These are phyloP conservation scores for Eupsilia transversa DNA, from an alignment of 2,888 invertebrate genomes.

Conservation along the genomic window DNA sequence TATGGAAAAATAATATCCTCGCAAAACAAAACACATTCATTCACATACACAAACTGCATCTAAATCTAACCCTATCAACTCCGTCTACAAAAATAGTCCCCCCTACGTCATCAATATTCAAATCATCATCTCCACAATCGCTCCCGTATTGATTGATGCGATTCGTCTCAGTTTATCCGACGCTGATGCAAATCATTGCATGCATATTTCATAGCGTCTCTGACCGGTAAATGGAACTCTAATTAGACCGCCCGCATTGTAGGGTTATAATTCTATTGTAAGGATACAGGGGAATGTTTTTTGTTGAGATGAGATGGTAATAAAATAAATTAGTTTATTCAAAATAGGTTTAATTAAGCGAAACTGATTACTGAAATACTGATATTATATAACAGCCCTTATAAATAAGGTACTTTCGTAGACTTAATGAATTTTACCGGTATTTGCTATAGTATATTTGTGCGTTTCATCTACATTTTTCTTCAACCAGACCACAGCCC, in stretches of 20 bases:
- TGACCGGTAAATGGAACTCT: constrained; percentile 69
- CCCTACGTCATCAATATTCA: constrained; percentile 58
- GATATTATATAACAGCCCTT: not conserved
- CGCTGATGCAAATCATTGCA: constrained; percentile 69
- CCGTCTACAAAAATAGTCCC: constrained; percentile 31
- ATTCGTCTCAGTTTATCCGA: constrained; percentile 52
- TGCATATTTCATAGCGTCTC: constrained; percentile 74
- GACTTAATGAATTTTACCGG: not conserved
- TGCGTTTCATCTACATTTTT: not conserved
- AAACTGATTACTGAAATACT: not conserved
- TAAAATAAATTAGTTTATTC: not conserved
- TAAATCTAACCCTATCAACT: constrained; percentile 41
- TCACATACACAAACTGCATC: constrained; percentile 5
- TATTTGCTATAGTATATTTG: not conserved
- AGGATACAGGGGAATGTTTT: constrained; percentile 15
- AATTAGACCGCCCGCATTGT: constrained; percentile 79
- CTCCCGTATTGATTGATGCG: constrained; percentile 62
- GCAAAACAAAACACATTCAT: not conserved
- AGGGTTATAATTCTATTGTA: constrained; percentile 47
- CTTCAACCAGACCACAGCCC: not conserved
- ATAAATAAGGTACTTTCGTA: not conserved
- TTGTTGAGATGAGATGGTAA: constrained; percentile 7
- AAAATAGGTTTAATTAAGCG: not conserved
- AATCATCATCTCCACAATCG: constrained; percentile 48
- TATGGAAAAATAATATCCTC: not conserved